Evolutionary conservation across 2,888 invertebrate genomes (phyloP).

Genomic region (Dynastes hyllus): DNA sequence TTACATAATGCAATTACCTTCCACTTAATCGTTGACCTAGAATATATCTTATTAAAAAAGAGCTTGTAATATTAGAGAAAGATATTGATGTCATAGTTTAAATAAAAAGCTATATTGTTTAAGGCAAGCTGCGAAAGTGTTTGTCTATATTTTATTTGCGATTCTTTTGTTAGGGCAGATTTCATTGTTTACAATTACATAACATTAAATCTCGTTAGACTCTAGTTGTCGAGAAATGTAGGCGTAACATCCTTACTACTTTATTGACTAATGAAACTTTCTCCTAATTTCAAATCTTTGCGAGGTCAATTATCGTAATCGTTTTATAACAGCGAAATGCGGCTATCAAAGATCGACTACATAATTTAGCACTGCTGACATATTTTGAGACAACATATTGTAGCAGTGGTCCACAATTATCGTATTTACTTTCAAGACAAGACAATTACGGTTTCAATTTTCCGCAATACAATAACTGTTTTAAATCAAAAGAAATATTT

Average conservation of each 20-base stretch:
- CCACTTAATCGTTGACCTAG: neutral
- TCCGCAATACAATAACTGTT: too few relatives aligned
- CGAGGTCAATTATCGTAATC: neutral
- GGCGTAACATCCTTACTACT: neutral
- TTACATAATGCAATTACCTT: too few relatives aligned
- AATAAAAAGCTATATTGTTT: neutral
- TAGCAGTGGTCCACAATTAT: too few relatives aligned
- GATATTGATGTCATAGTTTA: neutral
- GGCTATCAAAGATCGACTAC: too few relatives aligned
- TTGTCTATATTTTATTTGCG: neutral
- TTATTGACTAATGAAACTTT: neutral
- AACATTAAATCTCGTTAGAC: slow-evolving; percentile 24
- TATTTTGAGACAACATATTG: too few relatives aligned
- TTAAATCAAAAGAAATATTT: too few relatives aligned
- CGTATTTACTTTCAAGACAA: too few relatives aligned
- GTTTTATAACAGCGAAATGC: too few relatives aligned
- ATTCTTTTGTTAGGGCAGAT: neutral
- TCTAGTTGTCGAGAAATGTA: slow-evolving; percentile 5
- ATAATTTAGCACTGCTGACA: too few relatives aligned
- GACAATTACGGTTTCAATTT: too few relatives aligned
- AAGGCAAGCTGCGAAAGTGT: neutral
- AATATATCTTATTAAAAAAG: neutral
- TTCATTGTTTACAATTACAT: slow-evolving; percentile 13
- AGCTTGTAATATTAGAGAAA: neutral
- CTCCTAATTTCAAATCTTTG: slow-evolving; percentile 4